Percentiles rank a stretch among this genome's conserved stretches.
These are phyloP conservation scores for Drosophila seguyi DNA, from an alignment of 1,140 invertebrate species.

Conservation along the genomic window DNA sequence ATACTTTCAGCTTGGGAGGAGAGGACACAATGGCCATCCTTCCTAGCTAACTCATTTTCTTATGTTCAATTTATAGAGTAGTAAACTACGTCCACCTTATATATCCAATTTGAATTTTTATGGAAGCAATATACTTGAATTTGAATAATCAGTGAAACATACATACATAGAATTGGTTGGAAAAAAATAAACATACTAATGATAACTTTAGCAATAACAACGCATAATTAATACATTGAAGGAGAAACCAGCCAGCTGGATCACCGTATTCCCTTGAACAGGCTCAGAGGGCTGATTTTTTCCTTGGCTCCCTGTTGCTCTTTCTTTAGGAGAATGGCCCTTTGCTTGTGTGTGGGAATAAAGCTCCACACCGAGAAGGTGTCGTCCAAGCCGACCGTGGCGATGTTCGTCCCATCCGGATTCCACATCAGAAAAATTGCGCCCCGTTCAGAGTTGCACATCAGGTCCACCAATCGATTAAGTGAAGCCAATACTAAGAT, in stretches of 20 bases:
- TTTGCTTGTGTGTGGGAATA: conserved; percentile 35
- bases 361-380: conserved; percentile 80
- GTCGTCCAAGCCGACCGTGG: conserved; percentile 72
- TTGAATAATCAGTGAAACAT: conserved; percentile 53
- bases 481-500: conserved; percentile 76
- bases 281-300: conserved; percentile 32
- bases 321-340: conserved; percentile 15
- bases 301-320: neutral
- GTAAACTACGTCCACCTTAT: conserved; percentile 33
- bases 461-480: conserved; percentile 73
- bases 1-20: conserved; percentile 17
- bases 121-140: conserved; percentile 51
- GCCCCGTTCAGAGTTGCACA: conserved; percentile 58
- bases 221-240: conserved; percentile 2
- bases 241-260: neutral
- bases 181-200: conserved; percentile 29
- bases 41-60: conserved; percentile 2
- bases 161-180: conserved; percentile 10
- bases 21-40: neutral
- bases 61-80: conserved; percentile 34
- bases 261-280: conserved; percentile 45
- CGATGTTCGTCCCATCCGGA: conserved; percentile 76
- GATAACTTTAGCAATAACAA: neutral
- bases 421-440: conserved; percentile 78
- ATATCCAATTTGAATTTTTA: conserved; percentile 48